These are phyloP conservation scores for Aricia artaxerxes DNA, from an alignment of 2,888 invertebrate species.

Conservation along the genomic window DNA sequence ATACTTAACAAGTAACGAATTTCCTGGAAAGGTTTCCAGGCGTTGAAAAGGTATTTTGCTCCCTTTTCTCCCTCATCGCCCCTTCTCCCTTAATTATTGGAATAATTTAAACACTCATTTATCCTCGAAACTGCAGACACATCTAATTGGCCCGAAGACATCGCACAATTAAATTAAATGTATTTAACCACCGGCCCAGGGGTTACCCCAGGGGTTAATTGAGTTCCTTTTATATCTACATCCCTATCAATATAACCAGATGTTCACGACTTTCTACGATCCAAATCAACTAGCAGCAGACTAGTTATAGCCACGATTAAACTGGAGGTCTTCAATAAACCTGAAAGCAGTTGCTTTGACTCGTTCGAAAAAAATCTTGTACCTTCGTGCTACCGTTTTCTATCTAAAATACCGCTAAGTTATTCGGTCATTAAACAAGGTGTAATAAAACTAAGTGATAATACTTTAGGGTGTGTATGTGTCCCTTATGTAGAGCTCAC, in stretches of 20 bases:
- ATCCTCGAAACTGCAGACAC: neutral
- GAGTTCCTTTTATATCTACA: neutral
- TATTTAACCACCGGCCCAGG: neutral
- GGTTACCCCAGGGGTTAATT: neutral
- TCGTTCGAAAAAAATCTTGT: too few species aligned
- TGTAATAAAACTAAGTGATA: too few species aligned
- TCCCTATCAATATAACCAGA: neutral
- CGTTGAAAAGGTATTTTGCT: neutral
- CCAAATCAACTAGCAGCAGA: too few species aligned
- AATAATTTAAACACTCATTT: conserved; percentile 3
- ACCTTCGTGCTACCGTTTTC: too few species aligned
- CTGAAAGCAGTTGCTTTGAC: too few species aligned
- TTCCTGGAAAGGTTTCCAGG: neutral
- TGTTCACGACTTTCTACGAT: too few species aligned
- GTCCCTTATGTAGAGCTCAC: too few species aligned
- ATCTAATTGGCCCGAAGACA: neutral
- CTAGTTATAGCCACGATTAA: too few species aligned
- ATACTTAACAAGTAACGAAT: neutral
- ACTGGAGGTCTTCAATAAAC: too few species aligned
- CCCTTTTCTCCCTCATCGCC: neutral
- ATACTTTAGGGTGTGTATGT: too few species aligned
- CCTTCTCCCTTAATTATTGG: neutral
- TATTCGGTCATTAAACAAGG: too few species aligned
- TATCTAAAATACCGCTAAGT: too few species aligned
- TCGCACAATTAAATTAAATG: neutral